Evolutionary conservation across 2,888 invertebrate species (phyloP).

Genomic region (Hydropsyche betteni): DNA sequence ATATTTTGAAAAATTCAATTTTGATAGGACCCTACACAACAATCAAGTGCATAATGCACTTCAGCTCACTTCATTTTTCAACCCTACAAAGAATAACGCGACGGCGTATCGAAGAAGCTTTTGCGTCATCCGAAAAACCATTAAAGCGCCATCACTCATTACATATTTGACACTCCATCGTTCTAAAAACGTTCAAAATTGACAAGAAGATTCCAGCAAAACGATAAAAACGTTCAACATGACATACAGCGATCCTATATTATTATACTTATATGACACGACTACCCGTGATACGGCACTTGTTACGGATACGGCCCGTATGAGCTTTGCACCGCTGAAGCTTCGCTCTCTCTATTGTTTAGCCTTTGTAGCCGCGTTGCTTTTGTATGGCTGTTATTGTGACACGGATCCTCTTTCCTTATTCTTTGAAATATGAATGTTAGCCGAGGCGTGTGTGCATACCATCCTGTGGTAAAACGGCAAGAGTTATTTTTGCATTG

Average conservation of each 20-base stretch:
- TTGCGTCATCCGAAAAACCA: slow-evolving; percentile 35
- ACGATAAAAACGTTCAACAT: too few relatives aligned
- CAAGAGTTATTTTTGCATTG: slow-evolving; percentile 41
- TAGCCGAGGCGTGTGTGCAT: slow-evolving; percentile 22
- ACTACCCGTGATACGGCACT: too few relatives aligned
- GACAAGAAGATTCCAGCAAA: too few relatives aligned
- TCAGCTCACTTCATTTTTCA: slow-evolving; percentile 8
- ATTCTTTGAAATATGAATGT: slow-evolving; percentile 44
- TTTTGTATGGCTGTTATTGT: slow-evolving; percentile 44
- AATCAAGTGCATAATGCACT: slow-evolving; percentile 31
- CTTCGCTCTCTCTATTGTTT: slow-evolving; percentile 38
- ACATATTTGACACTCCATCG: slow-evolving; percentile 41
- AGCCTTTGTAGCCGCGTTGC: slow-evolving; percentile 41
- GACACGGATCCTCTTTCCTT: slow-evolving; percentile 46
- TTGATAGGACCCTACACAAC: too few relatives aligned
- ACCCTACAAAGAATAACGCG: slow-evolving; percentile 1
- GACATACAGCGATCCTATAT: too few relatives aligned
- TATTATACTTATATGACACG: too few relatives aligned
- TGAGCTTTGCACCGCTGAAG: slow-evolving; percentile 12
- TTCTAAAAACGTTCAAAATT: too few relatives aligned
- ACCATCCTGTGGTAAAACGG: slow-evolving; percentile 9
- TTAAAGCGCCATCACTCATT: slow-evolving; percentile 47
- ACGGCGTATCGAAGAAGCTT: not conserved
- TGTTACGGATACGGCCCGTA: slow-evolving; percentile 16
- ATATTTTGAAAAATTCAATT: too few relatives aligned